phyloP scores from a whole-genome alignment of 2,888 invertebrate genomes.

The Andrena marginata region DNA sequence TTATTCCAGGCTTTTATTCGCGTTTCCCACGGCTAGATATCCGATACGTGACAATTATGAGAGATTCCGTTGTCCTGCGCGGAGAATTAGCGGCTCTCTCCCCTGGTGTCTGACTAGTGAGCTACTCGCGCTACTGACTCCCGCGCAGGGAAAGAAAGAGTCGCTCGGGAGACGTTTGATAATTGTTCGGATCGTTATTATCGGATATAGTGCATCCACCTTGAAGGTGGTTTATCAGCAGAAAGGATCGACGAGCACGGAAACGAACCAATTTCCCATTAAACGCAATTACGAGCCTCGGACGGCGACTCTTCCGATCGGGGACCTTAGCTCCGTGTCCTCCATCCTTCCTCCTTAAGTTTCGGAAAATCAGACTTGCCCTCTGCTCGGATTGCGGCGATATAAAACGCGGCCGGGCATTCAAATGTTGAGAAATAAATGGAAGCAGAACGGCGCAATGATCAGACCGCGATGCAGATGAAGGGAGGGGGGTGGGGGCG shows the following conservation, averaged over 20 bases:
- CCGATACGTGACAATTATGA: background rate
- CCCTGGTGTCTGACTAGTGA: slow-evolving; percentile 13
- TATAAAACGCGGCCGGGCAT: slow-evolving; percentile 30
- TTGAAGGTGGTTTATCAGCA: background rate
- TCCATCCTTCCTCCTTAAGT: slow-evolving; percentile 48
- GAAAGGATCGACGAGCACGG: background rate
- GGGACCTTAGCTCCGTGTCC: slow-evolving; percentile 13
- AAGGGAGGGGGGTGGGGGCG: slow-evolving; percentile 36
- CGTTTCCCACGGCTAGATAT: no score
- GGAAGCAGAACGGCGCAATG: slow-evolving; percentile 46
- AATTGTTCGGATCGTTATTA: background rate
- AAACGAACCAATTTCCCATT: slow-evolving; percentile 5
- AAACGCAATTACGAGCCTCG: slow-evolving; percentile 26
- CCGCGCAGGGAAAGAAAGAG: no score
- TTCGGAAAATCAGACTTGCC: slow-evolving; percentile 26
- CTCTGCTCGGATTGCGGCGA: slow-evolving; percentile 1
- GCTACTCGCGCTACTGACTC: slow-evolving; percentile 9
- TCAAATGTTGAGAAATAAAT: slow-evolving; percentile 68
- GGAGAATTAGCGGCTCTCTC: no score
- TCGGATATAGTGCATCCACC: background rate
- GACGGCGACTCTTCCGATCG: slow-evolving; percentile 7
- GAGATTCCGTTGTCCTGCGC: no score
- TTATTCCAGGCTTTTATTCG: background rate
- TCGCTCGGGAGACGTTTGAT: background rate
- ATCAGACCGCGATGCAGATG: slow-evolving; percentile 55